Evolutionary conservation across 2,888 invertebrate genomes (phyloP).

Genomic region (Antheraea yamamai): DNA sequence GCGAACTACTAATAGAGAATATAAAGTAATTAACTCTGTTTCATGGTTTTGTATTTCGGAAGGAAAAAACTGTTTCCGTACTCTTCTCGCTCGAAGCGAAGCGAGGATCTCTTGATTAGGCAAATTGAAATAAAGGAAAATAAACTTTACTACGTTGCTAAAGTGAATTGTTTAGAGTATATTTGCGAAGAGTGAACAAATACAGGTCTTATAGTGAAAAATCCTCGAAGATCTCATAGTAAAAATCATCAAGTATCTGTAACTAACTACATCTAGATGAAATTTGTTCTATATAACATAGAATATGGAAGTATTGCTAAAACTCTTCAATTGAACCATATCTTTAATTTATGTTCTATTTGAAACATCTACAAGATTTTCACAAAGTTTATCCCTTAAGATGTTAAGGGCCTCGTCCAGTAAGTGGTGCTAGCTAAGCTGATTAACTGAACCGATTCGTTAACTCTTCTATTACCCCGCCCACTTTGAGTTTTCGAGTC

Average conservation of each 20-base stretch:
- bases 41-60: neutral
- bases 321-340: constrained; percentile 24
- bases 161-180: neutral
- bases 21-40: too few relatives aligned
- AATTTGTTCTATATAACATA: neutral
- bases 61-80: neutral
- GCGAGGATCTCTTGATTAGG: neutral
- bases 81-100: neutral
- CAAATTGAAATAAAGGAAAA: neutral
- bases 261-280: neutral
- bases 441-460: constrained; percentile 59
- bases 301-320: neutral
- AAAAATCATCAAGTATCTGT: neutral
- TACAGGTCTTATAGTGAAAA: neutral
- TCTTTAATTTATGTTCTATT: constrained; percentile 26
- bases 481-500: constrained; percentile 41
- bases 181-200: neutral
- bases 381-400: constrained; percentile 40
- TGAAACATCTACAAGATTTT: constrained; percentile 29
- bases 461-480: constrained; percentile 56
- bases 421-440: constrained; percentile 45
- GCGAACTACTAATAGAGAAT: too few relatives aligned
- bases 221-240: neutral
- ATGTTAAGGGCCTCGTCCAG: constrained; percentile 47
- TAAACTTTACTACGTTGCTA: neutral